Evolutionary conservation across 2,113 vertebrate genomes (phyloP).

Genomic region (Gymnorhina tibicen): DNA sequence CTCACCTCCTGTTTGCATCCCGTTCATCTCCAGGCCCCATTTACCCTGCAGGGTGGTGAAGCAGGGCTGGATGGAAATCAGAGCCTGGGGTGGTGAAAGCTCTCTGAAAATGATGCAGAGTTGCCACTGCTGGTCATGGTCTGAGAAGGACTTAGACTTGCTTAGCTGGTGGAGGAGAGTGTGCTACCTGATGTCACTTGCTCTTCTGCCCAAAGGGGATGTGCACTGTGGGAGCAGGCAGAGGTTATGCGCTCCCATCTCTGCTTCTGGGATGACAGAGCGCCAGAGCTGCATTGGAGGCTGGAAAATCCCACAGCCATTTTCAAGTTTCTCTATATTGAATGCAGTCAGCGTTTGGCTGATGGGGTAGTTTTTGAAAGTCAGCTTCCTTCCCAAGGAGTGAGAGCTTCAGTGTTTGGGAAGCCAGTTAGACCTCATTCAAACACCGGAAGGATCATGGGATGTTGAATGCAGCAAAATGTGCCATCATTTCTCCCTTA

Average conservation of each 20-base stretch:
- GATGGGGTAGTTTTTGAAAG: neutral
- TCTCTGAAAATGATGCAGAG: neutral
- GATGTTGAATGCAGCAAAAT: neutral
- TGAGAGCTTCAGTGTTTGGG: neutral
- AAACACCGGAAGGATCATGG: neutral
- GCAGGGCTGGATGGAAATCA: neutral
- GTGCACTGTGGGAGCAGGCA: neutral
- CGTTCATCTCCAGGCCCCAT: neutral
- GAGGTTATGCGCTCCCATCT: rapidly evolving
- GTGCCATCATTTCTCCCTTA: neutral
- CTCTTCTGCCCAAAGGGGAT: neutral
- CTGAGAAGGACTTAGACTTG: neutral
- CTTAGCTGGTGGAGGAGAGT: neutral
- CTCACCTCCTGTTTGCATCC: constrained; percentile 4
- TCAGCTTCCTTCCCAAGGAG: neutral
- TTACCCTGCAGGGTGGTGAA: neutral
- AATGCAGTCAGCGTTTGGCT: neutral
- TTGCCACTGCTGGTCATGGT: neutral
- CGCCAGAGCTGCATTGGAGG: neutral
- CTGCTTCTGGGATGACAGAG: neutral
- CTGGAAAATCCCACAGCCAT: neutral
- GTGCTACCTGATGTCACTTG: neutral
- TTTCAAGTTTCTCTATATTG: neutral
- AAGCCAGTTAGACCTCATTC: neutral
- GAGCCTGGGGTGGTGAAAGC: neutral